Conservation (phyloP, 2,888 invertebrate genomes). For the Parnassius orleans region DNA sequence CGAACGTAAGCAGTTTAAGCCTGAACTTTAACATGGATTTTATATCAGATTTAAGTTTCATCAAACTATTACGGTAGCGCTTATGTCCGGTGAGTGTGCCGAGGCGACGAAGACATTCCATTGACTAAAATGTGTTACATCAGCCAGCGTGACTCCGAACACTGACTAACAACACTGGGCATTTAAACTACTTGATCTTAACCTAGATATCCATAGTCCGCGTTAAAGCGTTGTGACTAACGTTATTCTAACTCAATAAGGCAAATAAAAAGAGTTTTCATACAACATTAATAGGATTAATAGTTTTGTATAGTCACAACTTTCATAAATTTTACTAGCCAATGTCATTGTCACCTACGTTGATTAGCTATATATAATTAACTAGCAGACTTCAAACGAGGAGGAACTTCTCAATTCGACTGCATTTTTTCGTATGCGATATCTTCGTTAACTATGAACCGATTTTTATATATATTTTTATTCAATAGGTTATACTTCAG, state of each 20-base stretch:
- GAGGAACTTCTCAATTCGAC: too few relatives aligned
- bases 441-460: too few relatives aligned
- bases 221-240: constrained; percentile 1
- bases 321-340: too few relatives aligned
- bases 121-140: constrained; percentile 8
- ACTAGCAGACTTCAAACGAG: too few relatives aligned
- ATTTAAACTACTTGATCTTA: constrained; percentile 54
- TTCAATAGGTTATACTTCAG: too few relatives aligned
- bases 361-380: too few relatives aligned
- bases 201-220: constrained; percentile 46
- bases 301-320: not conserved
- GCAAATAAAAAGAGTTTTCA: not conserved
- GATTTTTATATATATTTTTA: too few relatives aligned
- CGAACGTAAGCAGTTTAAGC: constrained; percentile 38
- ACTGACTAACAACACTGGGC: constrained; percentile 44
- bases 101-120: constrained; percentile 12
- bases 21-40: not conserved
- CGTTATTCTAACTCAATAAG: not conserved
- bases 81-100: not conserved
- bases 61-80: constrained; percentile 7
- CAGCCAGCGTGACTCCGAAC: constrained; percentile 18
- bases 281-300: not conserved
- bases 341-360: too few relatives aligned
- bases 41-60: not conserved
- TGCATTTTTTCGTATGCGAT: too few relatives aligned